Evolutionary conservation across 2,888 invertebrate genomes (phyloP).

Genomic region (Drosophila meridiana): DNA sequence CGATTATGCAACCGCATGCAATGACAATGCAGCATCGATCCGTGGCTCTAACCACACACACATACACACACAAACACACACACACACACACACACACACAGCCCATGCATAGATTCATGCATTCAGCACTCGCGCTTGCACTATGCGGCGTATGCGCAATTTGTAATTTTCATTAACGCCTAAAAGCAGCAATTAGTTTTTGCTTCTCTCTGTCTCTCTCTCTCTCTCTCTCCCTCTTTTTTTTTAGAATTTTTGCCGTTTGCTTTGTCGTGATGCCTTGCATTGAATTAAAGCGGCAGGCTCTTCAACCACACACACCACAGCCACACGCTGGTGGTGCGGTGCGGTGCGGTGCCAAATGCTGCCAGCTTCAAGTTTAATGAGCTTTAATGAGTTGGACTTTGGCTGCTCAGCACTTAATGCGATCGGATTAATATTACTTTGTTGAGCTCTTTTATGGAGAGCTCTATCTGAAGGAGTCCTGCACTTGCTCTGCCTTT

Average conservation of each 20-base stretch:
- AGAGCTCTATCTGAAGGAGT: not conserved
- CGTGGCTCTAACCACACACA: constrained; percentile 18
- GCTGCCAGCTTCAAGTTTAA: not conserved
- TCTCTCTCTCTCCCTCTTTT: not conserved
- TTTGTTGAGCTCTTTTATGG: not conserved
- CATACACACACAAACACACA: not conserved
- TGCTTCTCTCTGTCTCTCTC: not conserved
- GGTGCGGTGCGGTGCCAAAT: not conserved
- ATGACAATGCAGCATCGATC: constrained; percentile 68
- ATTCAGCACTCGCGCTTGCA: constrained; percentile 5
- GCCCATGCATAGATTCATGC: not conserved
- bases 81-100: not conserved
- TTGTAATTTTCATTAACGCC: constrained; percentile 76
- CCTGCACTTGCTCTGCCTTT: no score
- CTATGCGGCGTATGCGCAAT: constrained; percentile 73
- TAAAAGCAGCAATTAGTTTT: constrained; percentile 63
- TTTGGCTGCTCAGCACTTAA: not conserved
- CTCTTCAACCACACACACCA: not conserved
- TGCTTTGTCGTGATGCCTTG: constrained; percentile 22
- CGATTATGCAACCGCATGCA: constrained; percentile 75
- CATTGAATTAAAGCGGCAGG: constrained; percentile 40
- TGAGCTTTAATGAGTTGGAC: constrained; percentile 1
- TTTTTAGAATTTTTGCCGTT: not conserved
- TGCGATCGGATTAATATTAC: not conserved
- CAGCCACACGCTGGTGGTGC: not conserved